These are phyloP conservation scores for Rhombomys opimus DNA, from an alignment of 2,113 vertebrate genomes.

Conservation along the genomic window DNA sequence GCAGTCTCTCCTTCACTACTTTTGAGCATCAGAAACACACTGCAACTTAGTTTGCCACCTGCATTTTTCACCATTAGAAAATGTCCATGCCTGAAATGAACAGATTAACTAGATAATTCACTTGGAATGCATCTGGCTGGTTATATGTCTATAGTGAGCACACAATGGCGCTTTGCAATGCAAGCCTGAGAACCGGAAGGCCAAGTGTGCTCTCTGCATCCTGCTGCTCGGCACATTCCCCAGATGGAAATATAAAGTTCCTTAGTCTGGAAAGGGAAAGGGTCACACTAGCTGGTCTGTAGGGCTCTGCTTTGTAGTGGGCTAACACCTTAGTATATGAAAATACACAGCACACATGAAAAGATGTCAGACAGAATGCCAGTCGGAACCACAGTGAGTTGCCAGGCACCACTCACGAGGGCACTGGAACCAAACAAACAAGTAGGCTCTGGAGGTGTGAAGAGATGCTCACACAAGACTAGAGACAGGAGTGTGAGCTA, in stretches of 20 bases:
- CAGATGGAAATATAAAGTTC: no score
- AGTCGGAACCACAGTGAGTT: background rate
- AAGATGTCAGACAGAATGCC: background rate
- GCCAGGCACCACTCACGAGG: fast-evolving
- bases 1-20: background rate
- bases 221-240: no score
- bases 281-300: background rate
- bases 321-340: background rate
- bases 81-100: background rate
- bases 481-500: background rate
- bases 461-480: background rate
- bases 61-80: background rate
- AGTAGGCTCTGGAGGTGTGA: fast-evolving
- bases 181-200: background rate
- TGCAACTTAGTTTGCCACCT: background rate
- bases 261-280: background rate
- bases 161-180: background rate
- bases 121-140: background rate
- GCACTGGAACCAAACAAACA: fast-evolving
- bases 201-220: no score
- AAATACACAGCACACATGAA: background rate
- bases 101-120: slow-evolving; percentile 7
- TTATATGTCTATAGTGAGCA: background rate
- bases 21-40: background rate
- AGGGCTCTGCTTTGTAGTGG: background rate